Conservation (phyloP, 2,797 vertebrate genomes). For the Sus cebifrons region DNA sequence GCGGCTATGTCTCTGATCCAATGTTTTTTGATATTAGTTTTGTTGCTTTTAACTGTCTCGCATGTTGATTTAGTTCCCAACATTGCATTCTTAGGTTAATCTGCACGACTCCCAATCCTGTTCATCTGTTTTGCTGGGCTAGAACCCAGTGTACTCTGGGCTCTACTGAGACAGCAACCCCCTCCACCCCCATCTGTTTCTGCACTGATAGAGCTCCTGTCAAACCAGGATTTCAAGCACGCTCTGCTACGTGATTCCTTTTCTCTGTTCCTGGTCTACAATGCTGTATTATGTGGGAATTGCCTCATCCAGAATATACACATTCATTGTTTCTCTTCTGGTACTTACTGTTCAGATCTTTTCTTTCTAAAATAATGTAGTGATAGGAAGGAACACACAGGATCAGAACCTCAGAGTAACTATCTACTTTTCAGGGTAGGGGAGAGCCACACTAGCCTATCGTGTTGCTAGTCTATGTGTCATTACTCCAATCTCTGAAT, state of each 20-base stretch:
- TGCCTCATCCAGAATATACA: not conserved
- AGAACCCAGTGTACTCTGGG: not conserved
- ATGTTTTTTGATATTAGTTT: slow-evolving; percentile 14
- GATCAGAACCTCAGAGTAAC: not conserved
- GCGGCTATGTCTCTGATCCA: not conserved
- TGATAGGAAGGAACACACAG: not conserved
- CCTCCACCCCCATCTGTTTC: not conserved
- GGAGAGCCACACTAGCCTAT: not conserved
- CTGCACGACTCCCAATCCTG: not conserved
- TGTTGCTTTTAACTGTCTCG: not conserved
- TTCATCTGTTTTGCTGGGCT: not conserved
- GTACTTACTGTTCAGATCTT: not conserved
- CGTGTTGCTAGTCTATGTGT: not conserved
- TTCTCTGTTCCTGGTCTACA: not conserved
- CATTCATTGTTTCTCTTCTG: not conserved
- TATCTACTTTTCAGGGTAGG: accelerated
- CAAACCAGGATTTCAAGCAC: not conserved
- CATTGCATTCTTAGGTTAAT: not conserved
- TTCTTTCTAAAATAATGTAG: not conserved
- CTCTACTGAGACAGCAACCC: not conserved
- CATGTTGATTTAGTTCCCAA: not conserved
- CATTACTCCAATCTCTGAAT: not conserved
- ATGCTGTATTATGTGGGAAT: not conserved
- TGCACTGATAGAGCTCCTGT: not conserved
- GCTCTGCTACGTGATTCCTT: not conserved